Base-by-base conservation (phyloP, 2,113 vertebrate species). In the Thamnaconus septentrionalis region DNA sequence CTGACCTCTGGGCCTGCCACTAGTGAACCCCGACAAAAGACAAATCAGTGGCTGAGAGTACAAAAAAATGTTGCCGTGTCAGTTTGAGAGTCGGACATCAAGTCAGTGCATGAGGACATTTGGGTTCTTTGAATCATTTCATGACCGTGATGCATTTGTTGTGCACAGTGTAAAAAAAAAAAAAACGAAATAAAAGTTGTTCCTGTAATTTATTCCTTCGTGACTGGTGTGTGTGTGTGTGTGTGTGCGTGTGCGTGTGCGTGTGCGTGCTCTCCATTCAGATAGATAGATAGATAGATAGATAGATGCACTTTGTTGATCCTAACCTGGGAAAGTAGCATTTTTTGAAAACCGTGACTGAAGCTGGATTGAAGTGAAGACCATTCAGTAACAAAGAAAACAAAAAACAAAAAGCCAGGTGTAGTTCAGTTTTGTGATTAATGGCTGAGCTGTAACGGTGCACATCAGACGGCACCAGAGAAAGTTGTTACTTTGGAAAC, bases 31-130 rank as follows among this genome's bases (percentile, higher is more conserved):
- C n/a, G 8, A 51, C 45, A 7, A 45, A 18, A 42, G 18, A 8
- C 7, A n/a, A 50, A 10, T 40, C 31, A 44, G 48, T 10, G 48
- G 48, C 48, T 10, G 48, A 49, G 48, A 10, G 9, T 11, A 49
- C 7, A 48, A 5, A 58, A 55, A 50, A 39, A 59, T 39, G 41
- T 31, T 31, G 18, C 18, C 2, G 18, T 31, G 18, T 31, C 18
- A 31, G 18, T 31, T 31, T 31, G 18, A 31, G 18, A 31, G 18
- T 31, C 18, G 18, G 18, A 31, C 18, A 31, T 3, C 53, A 43
- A 48, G 61, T 45, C 10, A 11, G 45, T 74, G 0, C 79, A 78
- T 70, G 70, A 48, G 8, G 11, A 72, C 53, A 44, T 65, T 66
- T 44, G 18, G 53, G 66, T 61, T 0, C 4, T 51, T 67, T 9